Percentiles rank a stretch among this genome's conserved stretches.
phyloP scores from a whole-genome alignment of 2,797 vertebrate genomes.

The Uromys caudimaculatus region DNA sequence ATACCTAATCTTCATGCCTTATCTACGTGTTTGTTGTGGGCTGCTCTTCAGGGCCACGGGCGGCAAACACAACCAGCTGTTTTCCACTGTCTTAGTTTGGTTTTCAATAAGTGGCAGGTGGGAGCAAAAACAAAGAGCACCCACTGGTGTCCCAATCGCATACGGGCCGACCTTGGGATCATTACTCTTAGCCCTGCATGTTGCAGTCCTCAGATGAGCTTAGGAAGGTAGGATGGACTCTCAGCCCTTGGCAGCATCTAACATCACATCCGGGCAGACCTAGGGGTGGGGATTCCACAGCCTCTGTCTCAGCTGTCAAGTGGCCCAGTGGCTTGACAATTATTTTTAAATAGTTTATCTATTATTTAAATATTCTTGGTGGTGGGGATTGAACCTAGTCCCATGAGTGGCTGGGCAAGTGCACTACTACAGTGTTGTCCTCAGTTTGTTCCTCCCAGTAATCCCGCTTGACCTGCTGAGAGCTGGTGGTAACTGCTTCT shows the following conservation, averaged over 20 bases:
- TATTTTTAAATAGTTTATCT: background rate
- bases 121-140: background rate
- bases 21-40: background rate
- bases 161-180: background rate
- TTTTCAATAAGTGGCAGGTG: background rate
- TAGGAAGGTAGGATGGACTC: too few species aligned
- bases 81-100: background rate
- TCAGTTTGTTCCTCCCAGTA: too few species aligned
- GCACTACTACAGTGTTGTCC: background rate
- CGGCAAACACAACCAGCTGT: background rate
- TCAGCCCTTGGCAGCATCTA: background rate
- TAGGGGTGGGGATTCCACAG: background rate
- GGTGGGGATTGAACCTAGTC: background rate
- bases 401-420: background rate
- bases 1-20: background rate
- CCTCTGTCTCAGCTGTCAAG: background rate
- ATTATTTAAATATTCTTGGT: background rate
- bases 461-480: background rate
- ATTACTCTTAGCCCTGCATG: accelerated
- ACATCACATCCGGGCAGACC: background rate
- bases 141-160: too few species aligned
- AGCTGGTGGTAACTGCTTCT: background rate
- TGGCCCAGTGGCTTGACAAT: background rate
- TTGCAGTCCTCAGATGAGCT: background rate
- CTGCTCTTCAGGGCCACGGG: background rate